phyloP scores from a whole-genome alignment of 2,797 vertebrate species.

The Semotilus atromaculatus region DNA sequence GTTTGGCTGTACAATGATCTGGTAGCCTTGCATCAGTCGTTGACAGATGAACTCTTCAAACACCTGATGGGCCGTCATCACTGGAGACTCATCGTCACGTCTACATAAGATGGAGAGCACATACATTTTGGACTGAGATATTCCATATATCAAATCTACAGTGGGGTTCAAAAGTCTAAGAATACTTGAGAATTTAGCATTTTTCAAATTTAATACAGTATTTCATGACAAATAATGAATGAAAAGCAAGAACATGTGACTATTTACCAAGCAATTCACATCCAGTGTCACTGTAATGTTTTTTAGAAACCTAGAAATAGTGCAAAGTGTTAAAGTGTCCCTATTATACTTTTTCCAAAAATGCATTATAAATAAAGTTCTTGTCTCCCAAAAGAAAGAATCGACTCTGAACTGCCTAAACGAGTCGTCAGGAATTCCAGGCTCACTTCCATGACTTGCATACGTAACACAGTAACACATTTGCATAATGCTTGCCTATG shows the following conservation, averaged over 20 bases:
- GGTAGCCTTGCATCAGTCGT: slow-evolving; percentile 97
- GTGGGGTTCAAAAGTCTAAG: neutral
- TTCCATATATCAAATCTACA: neutral
- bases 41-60: slow-evolving; percentile 99
- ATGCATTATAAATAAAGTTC: too few relatives aligned
- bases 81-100: slow-evolving; percentile 90
- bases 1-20: slow-evolving; percentile 93
- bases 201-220: neutral
- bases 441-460: too few relatives aligned
- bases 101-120: slow-evolving; percentile 67
- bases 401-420: too few relatives aligned
- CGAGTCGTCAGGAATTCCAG: too few relatives aligned
- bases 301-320: neutral
- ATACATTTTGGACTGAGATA: neutral
- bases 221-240: neutral
- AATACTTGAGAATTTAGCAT: neutral
- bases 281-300: neutral
- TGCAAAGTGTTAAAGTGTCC: neutral
- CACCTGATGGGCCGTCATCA: slow-evolving; percentile 92
- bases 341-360: too few relatives aligned
- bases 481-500: too few relatives aligned
- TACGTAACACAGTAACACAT: too few relatives aligned
- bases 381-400: too few relatives aligned
- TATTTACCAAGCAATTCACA: too few relatives aligned
- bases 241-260: neutral